Evolutionary conservation across 30 jellyfish, hydroid and myxozoan genomes (phyloP).

Genomic region (Turritopsis dohrnii): DNA sequence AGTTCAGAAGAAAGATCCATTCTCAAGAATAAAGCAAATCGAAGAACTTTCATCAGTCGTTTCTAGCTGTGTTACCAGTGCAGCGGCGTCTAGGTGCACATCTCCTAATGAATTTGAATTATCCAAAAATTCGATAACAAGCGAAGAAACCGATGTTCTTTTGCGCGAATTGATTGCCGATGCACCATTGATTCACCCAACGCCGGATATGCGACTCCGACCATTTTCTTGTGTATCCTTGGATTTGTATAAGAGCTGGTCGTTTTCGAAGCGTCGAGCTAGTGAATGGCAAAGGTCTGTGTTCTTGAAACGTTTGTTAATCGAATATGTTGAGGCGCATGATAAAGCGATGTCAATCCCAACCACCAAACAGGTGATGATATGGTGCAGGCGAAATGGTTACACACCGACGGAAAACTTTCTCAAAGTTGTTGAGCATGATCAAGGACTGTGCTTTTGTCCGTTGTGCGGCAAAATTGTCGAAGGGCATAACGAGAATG

Average conservation of each 20-base stretch:
- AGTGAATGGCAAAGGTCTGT: slow-evolving; percentile 89
- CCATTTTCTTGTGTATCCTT: slow-evolving; percentile 57
- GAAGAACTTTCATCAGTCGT: background rate
- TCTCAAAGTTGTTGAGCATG: slow-evolving; percentile 35
- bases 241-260: slow-evolving; percentile 65
- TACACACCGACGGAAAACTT: slow-evolving; percentile 68
- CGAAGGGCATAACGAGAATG: background rate
- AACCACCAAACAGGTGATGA: slow-evolving; percentile 57
- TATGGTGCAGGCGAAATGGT: slow-evolving; percentile 89
- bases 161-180: slow-evolving; percentile 28
- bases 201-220: slow-evolving; percentile 23
- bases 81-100: slow-evolving; percentile 13
- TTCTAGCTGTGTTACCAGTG: slow-evolving; percentile 27
- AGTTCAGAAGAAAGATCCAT: background rate
- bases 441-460: slow-evolving; percentile 21
- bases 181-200: slow-evolving; percentile 50
- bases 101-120: slow-evolving; percentile 6
- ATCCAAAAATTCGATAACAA: slow-evolving; percentile 7
- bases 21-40: background rate
- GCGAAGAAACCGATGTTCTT: slow-evolving; percentile 22
- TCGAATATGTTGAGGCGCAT: slow-evolving; percentile 14
- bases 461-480: slow-evolving; percentile 63
- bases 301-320: slow-evolving; percentile 28
- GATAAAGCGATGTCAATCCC: slow-evolving; percentile 16
- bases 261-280: slow-evolving; percentile 89